Conservation (phyloP, 53 echinoderm and acorn worm genomes). For the Holothuria leucospilota region DNA sequence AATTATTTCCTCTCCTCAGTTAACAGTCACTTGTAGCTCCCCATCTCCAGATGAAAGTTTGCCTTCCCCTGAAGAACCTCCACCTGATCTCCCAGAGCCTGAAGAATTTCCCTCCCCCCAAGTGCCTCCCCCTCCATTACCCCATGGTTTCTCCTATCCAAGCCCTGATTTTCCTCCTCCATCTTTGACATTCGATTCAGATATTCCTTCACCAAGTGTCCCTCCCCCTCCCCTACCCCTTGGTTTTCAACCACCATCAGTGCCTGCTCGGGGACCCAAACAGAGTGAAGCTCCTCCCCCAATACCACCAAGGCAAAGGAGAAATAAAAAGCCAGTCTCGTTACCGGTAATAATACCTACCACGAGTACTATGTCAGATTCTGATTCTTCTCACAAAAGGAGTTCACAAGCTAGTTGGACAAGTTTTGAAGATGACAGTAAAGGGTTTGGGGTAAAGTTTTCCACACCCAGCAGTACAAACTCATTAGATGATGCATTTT, state of each 20-base stretch:
- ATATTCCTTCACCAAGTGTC: constrained; percentile 61
- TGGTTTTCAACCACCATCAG: constrained; percentile 28
- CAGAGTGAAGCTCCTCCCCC: not conserved
- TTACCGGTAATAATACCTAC: not conserved
- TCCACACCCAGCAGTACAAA: not conserved
- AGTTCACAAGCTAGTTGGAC: constrained; percentile 15
- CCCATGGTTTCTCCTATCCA: constrained; percentile 55
- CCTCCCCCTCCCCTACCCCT: constrained; percentile 52
- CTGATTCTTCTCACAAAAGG: not conserved
- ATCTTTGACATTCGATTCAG: constrained; percentile 37
- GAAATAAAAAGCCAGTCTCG: not conserved
- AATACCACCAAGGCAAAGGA: not conserved
- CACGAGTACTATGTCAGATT: not conserved
- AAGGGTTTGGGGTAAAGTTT: not conserved
- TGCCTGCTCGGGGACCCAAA: not conserved
- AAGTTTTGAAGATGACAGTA: constrained; percentile 28
- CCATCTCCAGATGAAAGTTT: constrained; percentile 23
- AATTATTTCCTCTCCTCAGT: not conserved
- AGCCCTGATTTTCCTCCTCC: constrained; percentile 43
- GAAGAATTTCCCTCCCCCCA: constrained; percentile 88
- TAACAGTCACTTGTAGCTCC: not conserved
- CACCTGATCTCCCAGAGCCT: constrained; percentile 71
- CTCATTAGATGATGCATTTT: constrained; percentile 26
- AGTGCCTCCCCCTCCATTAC: constrained; percentile 91
- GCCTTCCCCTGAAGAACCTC: constrained; percentile 50